Percentiles rank a stretch among this genome's conserved stretches.
Evolutionary conservation across 1,140 invertebrate species (phyloP).

Genomic region (Holotrichia oblita): DNA sequence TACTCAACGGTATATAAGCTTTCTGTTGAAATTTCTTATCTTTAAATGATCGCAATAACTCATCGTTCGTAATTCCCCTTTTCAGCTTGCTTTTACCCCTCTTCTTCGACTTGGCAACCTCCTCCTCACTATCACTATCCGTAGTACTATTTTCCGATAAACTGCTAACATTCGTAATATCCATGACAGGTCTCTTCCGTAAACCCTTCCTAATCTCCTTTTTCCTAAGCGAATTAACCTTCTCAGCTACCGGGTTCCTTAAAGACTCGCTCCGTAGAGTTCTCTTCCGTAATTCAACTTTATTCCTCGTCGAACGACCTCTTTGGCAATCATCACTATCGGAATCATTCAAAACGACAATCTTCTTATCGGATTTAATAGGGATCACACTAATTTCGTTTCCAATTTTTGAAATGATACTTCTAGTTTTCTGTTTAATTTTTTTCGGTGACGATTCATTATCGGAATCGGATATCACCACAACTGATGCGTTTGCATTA

Average conservation of each 20-base stretch:
- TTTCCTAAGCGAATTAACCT: no score
- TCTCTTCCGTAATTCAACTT: neutral
- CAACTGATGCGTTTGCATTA: slow-evolving; percentile 48
- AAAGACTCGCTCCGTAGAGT: no score
- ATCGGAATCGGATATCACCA: slow-evolving; percentile 53
- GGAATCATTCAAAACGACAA: slow-evolving; percentile 20
- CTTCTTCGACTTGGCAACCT: neutral
- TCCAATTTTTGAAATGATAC: slow-evolving; percentile 39
- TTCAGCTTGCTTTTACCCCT: slow-evolving; percentile 37
- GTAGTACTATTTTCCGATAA: slow-evolving; percentile 44
- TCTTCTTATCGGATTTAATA: slow-evolving; percentile 4
- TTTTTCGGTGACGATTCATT: slow-evolving; percentile 47
- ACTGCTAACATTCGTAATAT: slow-evolving; percentile 24
- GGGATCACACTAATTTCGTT: slow-evolving; percentile 23
- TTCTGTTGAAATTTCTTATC: slow-evolving; percentile 49
- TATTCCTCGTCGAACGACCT: slow-evolving; percentile 10
- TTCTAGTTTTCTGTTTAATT: slow-evolving; percentile 36
- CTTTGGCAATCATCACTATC: slow-evolving; percentile 19
- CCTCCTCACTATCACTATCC: slow-evolving; percentile 34
- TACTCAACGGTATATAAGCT: slow-evolving; percentile 48
- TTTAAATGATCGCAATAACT: neutral
- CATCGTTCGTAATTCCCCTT: slow-evolving; percentile 26
- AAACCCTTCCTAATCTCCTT: neutral
- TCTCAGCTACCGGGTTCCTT: no score
- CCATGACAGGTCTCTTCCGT: neutral